Percentiles rank a stretch among this genome's conserved stretches.
Evolutionary conservation across 2,113 vertebrate genomes (phyloP).

Genomic region (Scortum barcoo): DNA sequence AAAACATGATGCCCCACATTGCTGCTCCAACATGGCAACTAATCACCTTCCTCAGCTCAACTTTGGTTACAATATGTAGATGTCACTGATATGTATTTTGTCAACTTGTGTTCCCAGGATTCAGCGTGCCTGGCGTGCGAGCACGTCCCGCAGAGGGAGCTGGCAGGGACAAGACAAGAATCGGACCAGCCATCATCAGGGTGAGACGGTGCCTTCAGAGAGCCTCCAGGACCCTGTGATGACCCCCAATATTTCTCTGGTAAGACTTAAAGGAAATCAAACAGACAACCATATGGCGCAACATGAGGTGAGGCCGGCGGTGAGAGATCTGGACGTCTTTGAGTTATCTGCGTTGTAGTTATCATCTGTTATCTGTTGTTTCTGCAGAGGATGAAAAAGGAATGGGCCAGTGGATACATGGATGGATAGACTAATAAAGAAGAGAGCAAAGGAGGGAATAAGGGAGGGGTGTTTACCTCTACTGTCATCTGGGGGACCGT

Average conservation of each 20-base stretch:
- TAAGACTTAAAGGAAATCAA: slow-evolving; percentile 55
- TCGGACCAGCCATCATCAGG: slow-evolving; percentile 5
- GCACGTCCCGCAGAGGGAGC: slow-evolving; percentile 59
- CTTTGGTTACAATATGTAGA: background rate
- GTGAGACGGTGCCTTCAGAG: slow-evolving; percentile 40
- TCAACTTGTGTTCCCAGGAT: slow-evolving; percentile 67
- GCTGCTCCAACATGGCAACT: background rate
- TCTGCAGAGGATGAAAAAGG: slow-evolving; percentile 16
- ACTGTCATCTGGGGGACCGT: slow-evolving; percentile 70
- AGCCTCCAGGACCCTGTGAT: slow-evolving; percentile 53
- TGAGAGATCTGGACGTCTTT: slow-evolving; percentile 2
- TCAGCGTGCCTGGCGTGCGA: slow-evolving; percentile 82
- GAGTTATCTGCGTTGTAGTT: background rate
- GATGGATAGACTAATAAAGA: slow-evolving; percentile 58
- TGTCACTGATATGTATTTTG: background rate
- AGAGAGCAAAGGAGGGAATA: slow-evolving; percentile 20
- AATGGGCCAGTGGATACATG: slow-evolving; percentile 25
- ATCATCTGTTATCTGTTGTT: slow-evolving; percentile 43
- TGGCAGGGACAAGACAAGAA: slow-evolving; percentile 47
- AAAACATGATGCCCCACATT: background rate
- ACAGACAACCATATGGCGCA: slow-evolving; percentile 10
- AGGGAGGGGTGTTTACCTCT: slow-evolving; percentile 76
- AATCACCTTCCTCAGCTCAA: background rate
- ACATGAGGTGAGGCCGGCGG: slow-evolving; percentile 26
- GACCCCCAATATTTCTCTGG: slow-evolving; percentile 62